A percentile compares a stretch with the other conserved stretches of the same genome.
Evolutionary conservation across 2,888 invertebrate genomes (phyloP).

Genomic region (Callyntrura sp.): DNA sequence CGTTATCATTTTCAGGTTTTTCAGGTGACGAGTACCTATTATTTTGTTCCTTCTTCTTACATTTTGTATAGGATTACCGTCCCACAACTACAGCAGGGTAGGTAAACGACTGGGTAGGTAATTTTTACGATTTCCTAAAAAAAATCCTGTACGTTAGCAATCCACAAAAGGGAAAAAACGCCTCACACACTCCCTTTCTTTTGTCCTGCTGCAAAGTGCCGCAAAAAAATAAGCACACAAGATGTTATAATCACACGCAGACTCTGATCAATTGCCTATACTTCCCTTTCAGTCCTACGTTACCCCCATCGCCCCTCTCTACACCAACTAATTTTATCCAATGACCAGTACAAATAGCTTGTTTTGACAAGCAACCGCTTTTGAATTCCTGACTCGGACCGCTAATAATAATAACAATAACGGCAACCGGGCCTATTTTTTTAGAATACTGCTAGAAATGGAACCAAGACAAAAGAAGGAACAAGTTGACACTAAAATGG

Average conservation of each 20-base stretch:
- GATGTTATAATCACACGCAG: background rate
- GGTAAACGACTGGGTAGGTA: too few relatives aligned
- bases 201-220: conserved; percentile 39
- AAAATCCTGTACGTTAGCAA: background rate
- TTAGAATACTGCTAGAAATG: background rate
- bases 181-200: background rate
- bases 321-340: background rate
- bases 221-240: background rate
- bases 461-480: background rate
- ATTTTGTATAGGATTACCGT: too few relatives aligned
- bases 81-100: too few relatives aligned
- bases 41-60: background rate
- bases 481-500: too few relatives aligned
- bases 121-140: conserved; percentile 48
- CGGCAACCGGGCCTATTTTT: too few relatives aligned
- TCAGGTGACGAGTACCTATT: background rate
- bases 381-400: background rate
- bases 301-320: background rate
- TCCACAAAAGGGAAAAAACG: conserved; percentile 17
- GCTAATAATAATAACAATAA: too few relatives aligned
- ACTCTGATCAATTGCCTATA: background rate
- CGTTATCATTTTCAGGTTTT: background rate
- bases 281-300: too few relatives aligned
- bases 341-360: conserved; percentile 15
- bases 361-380: conserved; percentile 45